Evolutionary conservation across 2,888 invertebrate species (phyloP).

Genomic region (Aricia artaxerxes): DNA sequence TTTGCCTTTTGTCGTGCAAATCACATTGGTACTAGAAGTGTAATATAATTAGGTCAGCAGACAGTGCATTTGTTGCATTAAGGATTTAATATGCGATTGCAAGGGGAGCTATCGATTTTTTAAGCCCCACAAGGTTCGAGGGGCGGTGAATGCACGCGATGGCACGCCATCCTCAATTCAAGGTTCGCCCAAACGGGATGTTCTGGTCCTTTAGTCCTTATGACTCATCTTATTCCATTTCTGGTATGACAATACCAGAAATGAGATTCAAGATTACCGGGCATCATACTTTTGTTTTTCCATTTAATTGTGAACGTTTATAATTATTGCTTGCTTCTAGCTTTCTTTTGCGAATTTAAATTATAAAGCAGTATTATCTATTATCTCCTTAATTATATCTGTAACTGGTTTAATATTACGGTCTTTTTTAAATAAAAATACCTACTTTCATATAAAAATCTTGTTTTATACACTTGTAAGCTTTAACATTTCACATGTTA

Average conservation of each 20-base stretch:
- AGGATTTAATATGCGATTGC: constrained; percentile 33
- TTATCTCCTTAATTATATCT: background rate
- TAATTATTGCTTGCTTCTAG: background rate
- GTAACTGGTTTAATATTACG: background rate
- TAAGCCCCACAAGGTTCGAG: constrained; percentile 69
- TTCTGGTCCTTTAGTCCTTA: constrained; percentile 42
- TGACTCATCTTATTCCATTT: constrained; percentile 19
- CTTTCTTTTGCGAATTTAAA: background rate
- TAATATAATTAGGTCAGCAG: constrained; percentile 19
- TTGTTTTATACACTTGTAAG: background rate
- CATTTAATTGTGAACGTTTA: background rate
- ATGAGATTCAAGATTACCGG: background rate
- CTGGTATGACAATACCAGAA: background rate
- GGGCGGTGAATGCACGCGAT: constrained; percentile 64
- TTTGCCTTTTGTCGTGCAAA: background rate
- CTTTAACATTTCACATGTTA: background rate
- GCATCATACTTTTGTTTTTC: background rate
- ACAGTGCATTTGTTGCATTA: constrained; percentile 24
- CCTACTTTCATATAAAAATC: background rate
- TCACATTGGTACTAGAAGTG: background rate
- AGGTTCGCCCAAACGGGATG: constrained; percentile 63
- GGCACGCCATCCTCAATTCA: constrained; percentile 55
- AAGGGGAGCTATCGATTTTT: constrained; percentile 65
- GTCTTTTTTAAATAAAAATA: background rate
- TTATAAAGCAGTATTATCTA: background rate